phyloP scores from a whole-genome alignment of 1,140 invertebrate genomes.

The Akabosia matsudoensis region DNA sequence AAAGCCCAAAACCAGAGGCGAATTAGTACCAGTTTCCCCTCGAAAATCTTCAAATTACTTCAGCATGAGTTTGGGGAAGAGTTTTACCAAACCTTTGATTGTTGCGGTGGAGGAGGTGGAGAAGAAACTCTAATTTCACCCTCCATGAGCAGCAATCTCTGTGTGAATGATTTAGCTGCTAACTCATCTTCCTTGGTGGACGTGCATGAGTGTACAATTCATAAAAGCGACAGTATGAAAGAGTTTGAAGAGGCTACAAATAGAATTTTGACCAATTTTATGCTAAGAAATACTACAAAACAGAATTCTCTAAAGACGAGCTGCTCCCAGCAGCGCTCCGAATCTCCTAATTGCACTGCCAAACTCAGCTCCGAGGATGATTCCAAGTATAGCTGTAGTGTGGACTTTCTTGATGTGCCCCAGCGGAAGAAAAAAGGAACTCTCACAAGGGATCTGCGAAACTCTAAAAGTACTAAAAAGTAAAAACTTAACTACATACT shows the following conservation, averaged over 20 bases:
- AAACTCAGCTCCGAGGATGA: slow-evolving; percentile 16
- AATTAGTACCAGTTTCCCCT: slow-evolving; percentile 38
- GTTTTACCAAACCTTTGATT: slow-evolving; percentile 45
- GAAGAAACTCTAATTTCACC: slow-evolving; percentile 17
- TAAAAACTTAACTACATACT: slow-evolving; percentile 7
- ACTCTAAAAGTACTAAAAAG: slow-evolving; percentile 31
- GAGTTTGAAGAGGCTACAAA: slow-evolving; percentile 28
- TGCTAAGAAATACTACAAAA: slow-evolving; percentile 26
- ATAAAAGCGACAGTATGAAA: slow-evolving; percentile 40
- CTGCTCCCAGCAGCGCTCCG: slow-evolving; percentile 5
- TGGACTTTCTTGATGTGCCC: slow-evolving; percentile 39
- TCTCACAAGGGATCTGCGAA: slow-evolving; percentile 35
- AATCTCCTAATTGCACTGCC: slow-evolving; percentile 32
- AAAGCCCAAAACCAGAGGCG: slow-evolving; percentile 23
- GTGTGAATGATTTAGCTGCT: slow-evolving; percentile 22
- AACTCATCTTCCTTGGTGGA: neutral
- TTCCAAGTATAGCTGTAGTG: neutral
- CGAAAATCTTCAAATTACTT: slow-evolving; percentile 46
- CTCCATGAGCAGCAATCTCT: slow-evolving; percentile 12
- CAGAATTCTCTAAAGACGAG: slow-evolving; percentile 17
- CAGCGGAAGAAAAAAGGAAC: slow-evolving; percentile 33
- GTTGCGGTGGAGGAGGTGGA: slow-evolving; percentile 31
- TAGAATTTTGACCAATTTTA: slow-evolving; percentile 25
- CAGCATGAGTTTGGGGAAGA: slow-evolving; percentile 46
- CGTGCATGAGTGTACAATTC: slow-evolving; percentile 39